Evolutionary conservation across 1,140 invertebrate genomes (phyloP).

Genomic region (Euglossa dilemma): DNA sequence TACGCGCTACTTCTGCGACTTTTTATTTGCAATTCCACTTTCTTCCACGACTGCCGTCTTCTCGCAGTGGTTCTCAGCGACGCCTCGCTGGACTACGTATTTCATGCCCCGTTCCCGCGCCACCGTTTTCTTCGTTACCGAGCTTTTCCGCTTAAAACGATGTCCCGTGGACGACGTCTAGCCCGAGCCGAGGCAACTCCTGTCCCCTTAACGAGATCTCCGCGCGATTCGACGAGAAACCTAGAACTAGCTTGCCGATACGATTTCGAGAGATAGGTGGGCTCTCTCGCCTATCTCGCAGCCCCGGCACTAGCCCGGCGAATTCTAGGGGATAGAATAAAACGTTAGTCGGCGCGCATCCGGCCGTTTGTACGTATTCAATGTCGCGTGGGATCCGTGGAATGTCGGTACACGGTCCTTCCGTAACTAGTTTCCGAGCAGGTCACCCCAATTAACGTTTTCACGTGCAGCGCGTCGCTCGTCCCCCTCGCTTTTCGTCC

Average conservation of each 20-base stretch:
- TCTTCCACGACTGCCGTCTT: slow-evolving; percentile 57
- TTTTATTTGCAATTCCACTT: slow-evolving; percentile 70
- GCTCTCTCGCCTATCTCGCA: background rate
- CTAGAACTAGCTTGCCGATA: too few relatives aligned
- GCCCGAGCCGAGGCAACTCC: too few relatives aligned
- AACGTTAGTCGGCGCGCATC: slow-evolving; percentile 45
- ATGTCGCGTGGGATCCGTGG: slow-evolving; percentile 61
- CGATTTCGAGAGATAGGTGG: background rate
- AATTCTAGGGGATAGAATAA: slow-evolving; percentile 31
- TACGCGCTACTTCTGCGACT: slow-evolving; percentile 67
- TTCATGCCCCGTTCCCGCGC: slow-evolving; percentile 20
- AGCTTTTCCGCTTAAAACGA: background rate
- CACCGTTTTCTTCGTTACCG: slow-evolving; percentile 25
- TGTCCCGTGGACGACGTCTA: background rate
- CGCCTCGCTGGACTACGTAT: slow-evolving; percentile 4
- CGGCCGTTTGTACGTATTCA: slow-evolving; percentile 42
- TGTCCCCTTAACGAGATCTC: slow-evolving; percentile 23
- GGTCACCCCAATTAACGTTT: slow-evolving; percentile 83
- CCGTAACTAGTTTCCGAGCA: slow-evolving; percentile 82
- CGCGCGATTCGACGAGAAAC: background rate
- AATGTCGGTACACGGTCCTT: slow-evolving; percentile 77
- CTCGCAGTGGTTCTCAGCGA: slow-evolving; percentile 50
- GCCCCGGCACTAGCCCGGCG: background rate
- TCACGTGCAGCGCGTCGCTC: slow-evolving; percentile 74
- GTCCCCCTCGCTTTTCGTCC: slow-evolving; percentile 47